Evolutionary conservation across 2,797 vertebrate species (phyloP), one percentile per base, ranked within the genome.

Genomic region (Neoniphon sammara): DNA sequence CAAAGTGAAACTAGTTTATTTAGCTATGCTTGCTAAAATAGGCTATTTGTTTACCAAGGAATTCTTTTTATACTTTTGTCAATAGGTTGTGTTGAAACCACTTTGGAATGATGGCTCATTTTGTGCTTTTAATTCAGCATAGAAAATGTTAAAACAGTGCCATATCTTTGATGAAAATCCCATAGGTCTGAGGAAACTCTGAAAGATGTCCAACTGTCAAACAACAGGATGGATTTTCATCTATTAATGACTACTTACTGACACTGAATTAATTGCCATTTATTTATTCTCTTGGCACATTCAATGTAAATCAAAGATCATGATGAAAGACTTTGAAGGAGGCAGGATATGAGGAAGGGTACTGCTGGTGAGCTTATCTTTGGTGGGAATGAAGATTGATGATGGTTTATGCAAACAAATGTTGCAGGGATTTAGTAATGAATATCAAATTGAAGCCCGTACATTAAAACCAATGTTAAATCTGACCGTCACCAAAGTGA

Each of bases 321-420:
- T 10, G 30, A 64, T 36, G 46, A 83, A 11, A 66, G 76, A 82
- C 66, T 60, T 66, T 83, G 39, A 6, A 62, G 83, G 53, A 66
- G 70, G 66, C 76, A 81, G 67, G 80, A 73, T 67, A 1, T 5
- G 27, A 62, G 31, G 50, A 54, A 73, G 70, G 10, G 77, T 63
- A 5, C 34, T 36, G 71, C 60, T 61, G 83, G 81, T 73, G 77
- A 72, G 83, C 78, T 88, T 77, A 82, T 86, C 87, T 91, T 91
- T 93, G 93, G 93, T 92, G 90, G 89, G 92, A 93, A 94, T 94
- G 93, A 95, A 89, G 93, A 94, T 93, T 92, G 92, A 93, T 91
- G 83, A 61, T 70, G 85, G 89, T 87, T 89, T 81, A 86, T 88
- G 88, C 77, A 80, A 81, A 90, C 80, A 62, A 84, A 86, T 75